Base-by-base conservation (phyloP, 2,113 vertebrate species). In the Spea multiplicata region DNA sequence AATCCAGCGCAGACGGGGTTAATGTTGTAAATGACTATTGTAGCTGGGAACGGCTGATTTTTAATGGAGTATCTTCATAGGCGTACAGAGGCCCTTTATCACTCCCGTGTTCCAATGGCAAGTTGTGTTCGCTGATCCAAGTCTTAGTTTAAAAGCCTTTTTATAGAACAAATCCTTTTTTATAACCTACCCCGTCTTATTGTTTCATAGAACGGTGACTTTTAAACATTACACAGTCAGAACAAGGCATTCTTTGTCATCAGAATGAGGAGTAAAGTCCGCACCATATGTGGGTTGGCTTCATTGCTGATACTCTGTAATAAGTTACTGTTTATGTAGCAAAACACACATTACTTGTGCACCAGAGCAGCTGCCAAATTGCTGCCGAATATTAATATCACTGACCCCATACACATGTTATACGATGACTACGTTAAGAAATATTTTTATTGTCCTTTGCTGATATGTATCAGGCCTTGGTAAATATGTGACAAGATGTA, bases 281-380 rank as follows among this genome's bases (percentile, higher is more conserved):
- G 8, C 14, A n/a, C 50, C 71, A 50, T 57, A 13, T 57, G 47
- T 74, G 52, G 74, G 17, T 53, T 74, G 78, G 45, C 71, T 59
- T 67, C 53, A n/a, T 67, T 68, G n/a, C 53, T 12, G 44, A 66
- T 17, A 62, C 7, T 47, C 47, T 52, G 44, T 68, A 77, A 77
- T 77, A 80, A 74, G 78, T 80, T 59, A 80, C 71, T 50, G 52
- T 80, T 80, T 66, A 80, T 50, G 68, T 67, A 0, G 30, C 71
- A 74, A 59, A 74, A 72, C 45, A 80, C 64, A 80, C 76, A 72
- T 71, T 78, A 12, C 48, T 46, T 16, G 65, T 14, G 46, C 57
- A 30, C 8, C 30, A 13, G 49, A 65, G 61, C 64, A 16, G 77
- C 44, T 73, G 64, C 45, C 71, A 74, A 71, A 80, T 49, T 67